Percentiles rank a stretch among this genome's conserved stretches.
phyloP scores from a whole-genome alignment of 2,797 vertebrate species.

The Fratercula arctica region DNA sequence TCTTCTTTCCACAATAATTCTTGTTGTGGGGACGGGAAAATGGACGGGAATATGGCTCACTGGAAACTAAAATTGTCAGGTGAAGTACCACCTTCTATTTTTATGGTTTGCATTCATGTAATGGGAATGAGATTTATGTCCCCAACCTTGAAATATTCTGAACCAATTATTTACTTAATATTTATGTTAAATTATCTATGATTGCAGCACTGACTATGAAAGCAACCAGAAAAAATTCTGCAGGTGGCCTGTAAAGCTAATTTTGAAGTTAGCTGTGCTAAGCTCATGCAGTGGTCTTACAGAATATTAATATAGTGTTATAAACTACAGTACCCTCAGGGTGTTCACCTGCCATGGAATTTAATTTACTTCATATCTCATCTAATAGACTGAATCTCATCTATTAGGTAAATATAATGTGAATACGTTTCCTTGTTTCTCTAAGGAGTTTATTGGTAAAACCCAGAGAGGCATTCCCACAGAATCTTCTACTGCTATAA shows the following conservation, averaged over 20 bases:
- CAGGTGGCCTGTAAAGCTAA: constrained; percentile 80
- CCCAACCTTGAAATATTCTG: constrained; percentile 75
- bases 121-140: constrained; percentile 74
- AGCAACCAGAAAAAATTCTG: constrained; percentile 73
- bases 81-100: constrained; percentile 62
- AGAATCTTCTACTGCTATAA: constrained; percentile 66
- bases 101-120: constrained; percentile 64
- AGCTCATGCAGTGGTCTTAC: constrained; percentile 73
- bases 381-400: constrained; percentile 78
- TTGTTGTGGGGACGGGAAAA: not conserved
- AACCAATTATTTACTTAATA: constrained; percentile 83
- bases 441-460: constrained; percentile 71
- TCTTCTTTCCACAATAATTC: constrained; percentile 50
- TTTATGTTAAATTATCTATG: constrained; percentile 78
- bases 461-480: constrained; percentile 56
- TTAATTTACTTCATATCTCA: constrained; percentile 83
- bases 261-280: constrained; percentile 77
- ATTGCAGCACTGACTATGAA: constrained; percentile 76
- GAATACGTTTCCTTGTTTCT: constrained; percentile 75
- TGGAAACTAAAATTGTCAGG: constrained; percentile 62
- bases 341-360: constrained; percentile 79
- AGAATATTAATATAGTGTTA: constrained; percentile 78
- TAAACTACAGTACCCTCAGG: constrained; percentile 74
- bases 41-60: constrained; percentile 38
- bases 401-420: constrained; percentile 81